phyloP scores from a whole-genome alignment of 1,140 invertebrate species.

The Lineus longissimus region DNA sequence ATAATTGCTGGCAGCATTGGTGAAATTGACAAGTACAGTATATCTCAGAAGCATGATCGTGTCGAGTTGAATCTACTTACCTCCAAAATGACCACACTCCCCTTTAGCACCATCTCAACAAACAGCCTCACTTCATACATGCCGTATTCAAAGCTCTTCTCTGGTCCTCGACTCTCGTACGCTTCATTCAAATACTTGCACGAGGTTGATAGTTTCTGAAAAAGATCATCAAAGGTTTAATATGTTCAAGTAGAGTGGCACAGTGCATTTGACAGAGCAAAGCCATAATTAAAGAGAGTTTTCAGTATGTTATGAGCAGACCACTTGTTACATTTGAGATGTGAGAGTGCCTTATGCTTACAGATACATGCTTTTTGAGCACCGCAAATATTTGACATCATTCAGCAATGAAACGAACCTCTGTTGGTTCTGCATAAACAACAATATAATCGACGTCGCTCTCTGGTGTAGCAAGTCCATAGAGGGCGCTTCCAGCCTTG shows the following conservation, averaged over 20 bases:
- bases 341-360: too few species aligned
- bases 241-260: too few species aligned
- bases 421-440: constrained; percentile 30
- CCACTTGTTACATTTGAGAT: too few species aligned
- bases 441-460: constrained; percentile 44
- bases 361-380: too few species aligned
- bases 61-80: too few species aligned
- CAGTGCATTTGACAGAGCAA: too few species aligned
- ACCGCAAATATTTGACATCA: too few species aligned
- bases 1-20: too few species aligned
- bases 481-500: constrained; percentile 43
- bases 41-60: too few species aligned
- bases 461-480: constrained; percentile 37
- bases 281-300: too few species aligned
- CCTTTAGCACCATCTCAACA: constrained; percentile 42
- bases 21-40: too few species aligned
- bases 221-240: constrained; percentile 1
- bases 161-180: constrained; percentile 34
- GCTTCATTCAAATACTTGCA: constrained; percentile 31
- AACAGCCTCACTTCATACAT: constrained; percentile 40
- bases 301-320: too few species aligned
- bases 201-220: constrained; percentile 29
- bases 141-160: constrained; percentile 41
- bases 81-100: constrained; percentile 44
- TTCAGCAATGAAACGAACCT: constrained; percentile 33